Evolutionary conservation across 2,888 invertebrate species (phyloP), one percentile per base, ranked within the genome.

Genomic region (Rhimphoctona megacephalus): DNA sequence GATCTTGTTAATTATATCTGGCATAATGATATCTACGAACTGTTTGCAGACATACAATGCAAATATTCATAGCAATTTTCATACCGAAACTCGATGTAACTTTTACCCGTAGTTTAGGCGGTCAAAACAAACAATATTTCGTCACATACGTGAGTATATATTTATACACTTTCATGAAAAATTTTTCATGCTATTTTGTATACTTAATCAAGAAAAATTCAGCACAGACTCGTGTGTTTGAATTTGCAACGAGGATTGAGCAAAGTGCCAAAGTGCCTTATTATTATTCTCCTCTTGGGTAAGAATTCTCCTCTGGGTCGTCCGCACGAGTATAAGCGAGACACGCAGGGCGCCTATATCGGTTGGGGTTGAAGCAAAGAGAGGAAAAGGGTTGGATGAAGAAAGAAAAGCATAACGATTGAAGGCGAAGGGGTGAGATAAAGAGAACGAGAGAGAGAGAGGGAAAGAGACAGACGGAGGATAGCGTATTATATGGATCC

Each of bases 201-300:
- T 46, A 54, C 66, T 69, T 67, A 70, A 79, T 85, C 64, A 76
- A 43, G 66, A 83, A 81, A 84, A 81, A 81, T 54, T 67, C 74
- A 73, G 64, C 61, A 74, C n/a, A 49, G 74, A 79, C 73, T 85
- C 81, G 86, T 86, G 83, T 77, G 77, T 61, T 46, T 84, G 83
- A 86, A 86, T 86, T 83, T 69, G 49, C 73, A 86, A 86, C 81
- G 86, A 74, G 86, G 81, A 83, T 84, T 86, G 69, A 30, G 39
- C 46, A 69, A 72, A 81, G 72, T 72, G 72, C 72, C 83, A 77
- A 77, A 83, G 86, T 86, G 81, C 64, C 86, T 81, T 73, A 83
- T 86, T 84, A 86, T 86, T 84, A 86, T 83, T 83, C 86, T 78
- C 64, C 77, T 81, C 86, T 84, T 61, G 84, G 73, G 52, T 74